These are phyloP conservation scores for Salticus scenicus DNA, from an alignment of 2,888 invertebrate species.

Conservation along the genomic window DNA sequence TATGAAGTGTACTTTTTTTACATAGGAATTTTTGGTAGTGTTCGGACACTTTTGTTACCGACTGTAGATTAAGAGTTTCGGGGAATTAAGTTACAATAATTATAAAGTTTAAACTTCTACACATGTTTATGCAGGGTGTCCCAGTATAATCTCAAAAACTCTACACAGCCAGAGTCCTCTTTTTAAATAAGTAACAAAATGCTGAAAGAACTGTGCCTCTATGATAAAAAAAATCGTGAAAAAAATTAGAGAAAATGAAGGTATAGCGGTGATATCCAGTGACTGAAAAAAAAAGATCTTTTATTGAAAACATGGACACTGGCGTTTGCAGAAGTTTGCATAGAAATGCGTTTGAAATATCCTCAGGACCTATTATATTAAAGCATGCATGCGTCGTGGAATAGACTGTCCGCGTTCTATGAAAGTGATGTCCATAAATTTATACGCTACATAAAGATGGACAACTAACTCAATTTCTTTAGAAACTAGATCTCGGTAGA, in stretches of 20 bases:
- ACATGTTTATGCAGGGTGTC: neutral
- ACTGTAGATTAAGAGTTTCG: no score
- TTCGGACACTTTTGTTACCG: no score
- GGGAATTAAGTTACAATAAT: no score
- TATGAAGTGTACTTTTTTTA: no score
- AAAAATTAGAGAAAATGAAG: neutral
- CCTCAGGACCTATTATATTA: neutral
- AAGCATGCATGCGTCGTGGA: neutral
- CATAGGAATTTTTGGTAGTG: no score
- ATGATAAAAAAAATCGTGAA: neutral
- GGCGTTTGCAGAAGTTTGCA: neutral
- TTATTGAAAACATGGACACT: neutral
- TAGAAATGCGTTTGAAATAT: neutral
- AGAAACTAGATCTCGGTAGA: constrained; percentile 4
- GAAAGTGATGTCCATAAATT: neutral
- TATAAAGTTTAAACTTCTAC: no score
- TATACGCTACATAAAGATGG: neutral
- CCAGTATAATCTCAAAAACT: neutral
- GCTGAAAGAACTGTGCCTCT: neutral
- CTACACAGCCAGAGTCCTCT: neutral
- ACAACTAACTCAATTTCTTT: neutral
- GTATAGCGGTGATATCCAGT: neutral
- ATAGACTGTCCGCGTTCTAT: neutral
- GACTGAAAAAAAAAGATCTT: neutral
- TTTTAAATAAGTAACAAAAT: neutral